Evolutionary conservation across 1,140 invertebrate species (phyloP).

Genomic region (Aporrectodea caliginosa): DNA sequence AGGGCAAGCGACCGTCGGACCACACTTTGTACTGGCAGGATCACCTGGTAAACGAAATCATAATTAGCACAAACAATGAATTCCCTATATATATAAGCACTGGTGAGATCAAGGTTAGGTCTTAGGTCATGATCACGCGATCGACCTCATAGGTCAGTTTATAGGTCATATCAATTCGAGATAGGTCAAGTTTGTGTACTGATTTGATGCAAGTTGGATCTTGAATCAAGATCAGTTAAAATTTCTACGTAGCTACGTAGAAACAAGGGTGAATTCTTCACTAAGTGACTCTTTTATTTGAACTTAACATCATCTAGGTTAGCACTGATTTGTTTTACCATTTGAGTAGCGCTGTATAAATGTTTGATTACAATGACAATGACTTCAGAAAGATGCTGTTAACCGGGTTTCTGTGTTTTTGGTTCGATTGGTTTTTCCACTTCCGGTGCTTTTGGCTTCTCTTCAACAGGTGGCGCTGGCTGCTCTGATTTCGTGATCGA

Average conservation of each 20-base stretch:
- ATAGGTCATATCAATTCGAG: not conserved
- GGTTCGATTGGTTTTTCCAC: not conserved
- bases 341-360: no score
- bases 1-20: slow-evolving; percentile 19
- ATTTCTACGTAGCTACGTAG: not conserved
- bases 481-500: not conserved
- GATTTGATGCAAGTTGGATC: not conserved
- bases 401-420: not conserved
- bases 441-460: not conserved
- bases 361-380: not conserved
- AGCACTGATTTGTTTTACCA: no score
- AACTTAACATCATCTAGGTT: no score
- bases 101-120: no score
- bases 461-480: not conserved
- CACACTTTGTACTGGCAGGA: slow-evolving; percentile 19
- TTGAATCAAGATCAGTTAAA: not conserved
- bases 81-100: no score
- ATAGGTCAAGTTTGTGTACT: not conserved
- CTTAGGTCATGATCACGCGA: no score
- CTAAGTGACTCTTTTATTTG: not conserved
- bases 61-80: not conserved
- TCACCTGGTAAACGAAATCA: not conserved
- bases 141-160: no score
- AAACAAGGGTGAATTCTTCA: not conserved
- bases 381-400: not conserved